Conservation (phyloP, 2,797 vertebrate genomes). For the Apodemus agrarius region DNA sequence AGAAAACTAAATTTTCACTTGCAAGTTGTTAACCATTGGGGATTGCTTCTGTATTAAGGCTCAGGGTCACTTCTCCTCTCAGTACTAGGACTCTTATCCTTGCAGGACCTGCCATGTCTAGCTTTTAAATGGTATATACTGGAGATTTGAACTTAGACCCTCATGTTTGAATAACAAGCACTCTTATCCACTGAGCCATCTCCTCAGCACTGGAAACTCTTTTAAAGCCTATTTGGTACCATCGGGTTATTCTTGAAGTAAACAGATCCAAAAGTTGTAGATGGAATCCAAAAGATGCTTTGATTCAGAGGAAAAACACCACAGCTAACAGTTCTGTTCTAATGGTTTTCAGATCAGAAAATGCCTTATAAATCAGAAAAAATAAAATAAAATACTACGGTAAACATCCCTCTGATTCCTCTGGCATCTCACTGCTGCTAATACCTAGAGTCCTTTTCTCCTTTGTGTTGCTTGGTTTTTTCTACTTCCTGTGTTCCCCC, state of each 20-base stretch:
- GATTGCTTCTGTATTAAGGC: background rate
- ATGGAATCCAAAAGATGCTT: background rate
- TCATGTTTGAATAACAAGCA: background rate
- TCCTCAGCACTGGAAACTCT: background rate
- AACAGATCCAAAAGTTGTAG: constrained; percentile 30
- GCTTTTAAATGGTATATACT: background rate
- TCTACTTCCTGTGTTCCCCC: no score
- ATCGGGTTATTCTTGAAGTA: background rate
- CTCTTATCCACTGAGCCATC: background rate
- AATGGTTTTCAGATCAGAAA: background rate
- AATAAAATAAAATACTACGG: background rate
- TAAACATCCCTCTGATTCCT: background rate
- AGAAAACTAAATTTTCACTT: background rate
- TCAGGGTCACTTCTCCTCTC: background rate
- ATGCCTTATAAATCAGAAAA: background rate
- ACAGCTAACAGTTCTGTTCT: background rate
- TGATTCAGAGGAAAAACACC: constrained; percentile 13
- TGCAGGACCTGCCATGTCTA: background rate
- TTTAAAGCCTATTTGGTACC: background rate
- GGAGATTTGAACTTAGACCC: background rate
- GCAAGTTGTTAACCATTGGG: background rate
- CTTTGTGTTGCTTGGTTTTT: background rate
- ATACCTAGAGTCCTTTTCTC: background rate
- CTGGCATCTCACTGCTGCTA: background rate
- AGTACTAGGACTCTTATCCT: background rate